phyloP scores from a whole-genome alignment of 2,888 invertebrate species.

The Agonopterix subpropinquella region DNA sequence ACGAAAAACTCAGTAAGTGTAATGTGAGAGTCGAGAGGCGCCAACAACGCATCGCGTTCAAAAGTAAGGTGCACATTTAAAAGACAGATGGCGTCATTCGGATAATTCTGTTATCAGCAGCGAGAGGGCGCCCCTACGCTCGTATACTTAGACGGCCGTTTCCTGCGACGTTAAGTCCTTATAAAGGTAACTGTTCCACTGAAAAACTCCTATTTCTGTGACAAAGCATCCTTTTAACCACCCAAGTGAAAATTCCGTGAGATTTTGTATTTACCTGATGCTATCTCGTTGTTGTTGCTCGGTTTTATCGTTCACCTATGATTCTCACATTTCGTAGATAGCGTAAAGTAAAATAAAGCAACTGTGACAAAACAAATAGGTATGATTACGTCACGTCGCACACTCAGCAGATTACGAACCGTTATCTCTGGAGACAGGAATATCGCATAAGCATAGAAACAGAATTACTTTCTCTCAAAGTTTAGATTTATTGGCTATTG shows the following conservation, averaged over 20 bases:
- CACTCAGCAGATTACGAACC: constrained; percentile 56
- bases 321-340: constrained; percentile 33
- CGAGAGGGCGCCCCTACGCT: constrained; percentile 64
- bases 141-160: constrained; percentile 69
- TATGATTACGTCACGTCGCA: constrained; percentile 46
- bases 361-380: constrained; percentile 42
- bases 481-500: constrained; percentile 69
- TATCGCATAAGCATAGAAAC: constrained; percentile 59
- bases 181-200: constrained; percentile 68
- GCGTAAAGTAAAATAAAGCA: constrained; percentile 32
- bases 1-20: constrained; percentile 8
- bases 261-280: constrained; percentile 44
- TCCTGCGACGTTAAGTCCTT: constrained; percentile 67
- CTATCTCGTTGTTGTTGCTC: constrained; percentile 29
- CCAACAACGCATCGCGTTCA: constrained; percentile 25
- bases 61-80: constrained; percentile 77
- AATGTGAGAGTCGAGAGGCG: constrained; percentile 13
- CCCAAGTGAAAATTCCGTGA: constrained; percentile 55
- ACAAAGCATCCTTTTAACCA: constrained; percentile 59
- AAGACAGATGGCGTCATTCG: constrained; percentile 80
- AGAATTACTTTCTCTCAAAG: constrained; percentile 66
- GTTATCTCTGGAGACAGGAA: constrained; percentile 55
- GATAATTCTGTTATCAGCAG: constrained; percentile 80
- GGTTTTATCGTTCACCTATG: constrained; percentile 34
- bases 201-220: constrained; percentile 66